phyloP scores from a whole-genome alignment of 1,140 invertebrate genomes.

The Lepidurus apus region DNA sequence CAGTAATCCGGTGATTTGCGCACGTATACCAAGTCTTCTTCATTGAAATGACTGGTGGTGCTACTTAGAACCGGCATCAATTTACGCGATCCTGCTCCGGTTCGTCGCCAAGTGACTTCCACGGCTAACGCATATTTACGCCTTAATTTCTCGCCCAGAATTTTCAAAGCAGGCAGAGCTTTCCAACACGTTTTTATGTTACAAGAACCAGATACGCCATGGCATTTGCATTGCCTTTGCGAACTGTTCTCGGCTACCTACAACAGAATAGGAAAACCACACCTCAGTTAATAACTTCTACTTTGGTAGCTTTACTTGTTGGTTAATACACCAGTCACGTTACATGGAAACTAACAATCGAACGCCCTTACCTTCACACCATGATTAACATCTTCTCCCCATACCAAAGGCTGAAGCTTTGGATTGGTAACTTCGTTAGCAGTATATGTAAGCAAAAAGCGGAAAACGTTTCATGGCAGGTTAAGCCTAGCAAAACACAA shows the following conservation, averaged over 20 bases:
- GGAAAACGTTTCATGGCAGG: neutral
- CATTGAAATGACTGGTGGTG: slow-evolving; percentile 40
- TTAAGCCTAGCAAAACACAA: too few species aligned
- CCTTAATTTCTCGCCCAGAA: slow-evolving; percentile 26
- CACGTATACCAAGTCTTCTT: slow-evolving; percentile 49
- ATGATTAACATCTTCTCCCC: neutral
- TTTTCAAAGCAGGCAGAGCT: slow-evolving; percentile 47
- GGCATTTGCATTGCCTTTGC: slow-evolving; percentile 59
- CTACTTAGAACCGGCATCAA: slow-evolving; percentile 37
- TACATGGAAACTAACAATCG: neutral
- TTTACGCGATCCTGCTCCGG: slow-evolving; percentile 33
- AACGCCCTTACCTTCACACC: neutral
- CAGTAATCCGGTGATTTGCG: slow-evolving; percentile 54
- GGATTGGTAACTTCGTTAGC: neutral
- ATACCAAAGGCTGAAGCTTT: neutral
- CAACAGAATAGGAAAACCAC: slow-evolving; percentile 3
- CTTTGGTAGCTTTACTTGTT: neutral
- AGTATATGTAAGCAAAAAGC: neutral
- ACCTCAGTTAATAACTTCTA: slow-evolving; percentile 2
- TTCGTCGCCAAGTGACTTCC: slow-evolving; percentile 37
- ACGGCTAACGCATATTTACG: slow-evolving; percentile 40
- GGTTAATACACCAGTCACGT: slow-evolving; percentile 4
- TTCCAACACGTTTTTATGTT: slow-evolving; percentile 61
- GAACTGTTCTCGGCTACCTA: slow-evolving; percentile 53
- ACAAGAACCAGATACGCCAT: slow-evolving; percentile 62